Percentiles rank a stretch among this genome's conserved stretches.
phyloP scores from a whole-genome alignment of 2,797 vertebrate species.

The Alectoris magna region DNA sequence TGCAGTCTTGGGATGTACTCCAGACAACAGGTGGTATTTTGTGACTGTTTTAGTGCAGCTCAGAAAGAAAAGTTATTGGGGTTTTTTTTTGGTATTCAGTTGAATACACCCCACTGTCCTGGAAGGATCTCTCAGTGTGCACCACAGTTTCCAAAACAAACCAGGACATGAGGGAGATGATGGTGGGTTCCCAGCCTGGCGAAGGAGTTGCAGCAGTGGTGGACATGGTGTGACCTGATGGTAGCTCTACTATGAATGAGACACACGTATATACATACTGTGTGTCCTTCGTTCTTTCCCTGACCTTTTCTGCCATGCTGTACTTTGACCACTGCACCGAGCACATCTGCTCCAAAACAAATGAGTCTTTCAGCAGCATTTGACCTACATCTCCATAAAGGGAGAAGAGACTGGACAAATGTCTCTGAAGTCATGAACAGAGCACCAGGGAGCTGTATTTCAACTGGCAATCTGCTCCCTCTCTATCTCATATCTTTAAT shows the following conservation, averaged over 20 bases:
- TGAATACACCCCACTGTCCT: background rate
- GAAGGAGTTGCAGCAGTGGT: background rate
- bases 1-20: background rate
- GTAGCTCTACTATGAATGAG: background rate
- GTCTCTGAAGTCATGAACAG: background rate
- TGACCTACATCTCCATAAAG: slow-evolving; percentile 35
- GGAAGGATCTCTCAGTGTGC: background rate
- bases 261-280: accelerated
- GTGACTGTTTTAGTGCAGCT: background rate
- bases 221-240: background rate
- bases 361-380: background rate
- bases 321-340: background rate
- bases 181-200: background rate
- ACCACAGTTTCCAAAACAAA: background rate
- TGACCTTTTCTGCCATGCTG: background rate
- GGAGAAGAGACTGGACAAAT: background rate
- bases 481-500: slow-evolving; percentile 34
- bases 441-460: slow-evolving; percentile 38
- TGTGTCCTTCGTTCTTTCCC: background rate
- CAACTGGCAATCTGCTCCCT: slow-evolving; percentile 34
- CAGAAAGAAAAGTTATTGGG: background rate
- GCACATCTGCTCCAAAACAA: background rate
- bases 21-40: background rate
- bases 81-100: background rate
- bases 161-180: background rate